Evolutionary conservation across 2,113 vertebrate genomes (phyloP).

Genomic region (Catharus minimus): DNA sequence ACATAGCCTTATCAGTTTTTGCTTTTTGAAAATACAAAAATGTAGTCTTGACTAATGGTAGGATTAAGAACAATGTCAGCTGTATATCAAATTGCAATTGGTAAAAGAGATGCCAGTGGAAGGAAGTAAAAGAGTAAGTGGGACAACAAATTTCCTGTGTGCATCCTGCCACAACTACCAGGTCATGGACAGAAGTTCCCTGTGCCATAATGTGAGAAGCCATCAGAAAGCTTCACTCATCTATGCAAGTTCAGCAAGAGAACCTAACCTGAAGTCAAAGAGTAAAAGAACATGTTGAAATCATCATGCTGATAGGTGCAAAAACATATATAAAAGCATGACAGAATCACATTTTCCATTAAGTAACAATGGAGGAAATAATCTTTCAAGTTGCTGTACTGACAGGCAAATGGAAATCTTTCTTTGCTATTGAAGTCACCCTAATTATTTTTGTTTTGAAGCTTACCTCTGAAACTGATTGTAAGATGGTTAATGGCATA

Average conservation of each 20-base stretch:
- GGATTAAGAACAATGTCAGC: neutral
- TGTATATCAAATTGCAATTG: neutral
- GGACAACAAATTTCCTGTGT: neutral
- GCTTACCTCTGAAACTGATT: constrained; percentile 1
- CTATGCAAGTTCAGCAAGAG: neutral
- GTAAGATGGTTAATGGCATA: neutral
- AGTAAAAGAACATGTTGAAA: neutral
- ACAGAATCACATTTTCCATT: neutral
- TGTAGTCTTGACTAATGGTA: neutral
- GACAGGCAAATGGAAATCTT: neutral
- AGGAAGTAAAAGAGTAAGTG: neutral
- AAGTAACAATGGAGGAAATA: neutral
- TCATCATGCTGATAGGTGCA: neutral
- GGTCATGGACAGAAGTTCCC: neutral
- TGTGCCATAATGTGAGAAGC: neutral
- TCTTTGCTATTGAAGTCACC: neutral
- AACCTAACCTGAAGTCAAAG: neutral
- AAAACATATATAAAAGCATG: neutral
- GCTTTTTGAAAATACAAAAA: neutral
- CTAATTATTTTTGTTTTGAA: constrained; percentile 12
- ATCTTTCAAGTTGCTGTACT: neutral
- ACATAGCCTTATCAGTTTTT: neutral
- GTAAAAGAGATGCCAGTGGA: neutral
- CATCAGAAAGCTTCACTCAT: neutral
- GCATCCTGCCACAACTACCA: neutral